Evolutionary conservation across 2,113 vertebrate genomes (phyloP).

Genomic region (Phylloscopus whistleri): DNA sequence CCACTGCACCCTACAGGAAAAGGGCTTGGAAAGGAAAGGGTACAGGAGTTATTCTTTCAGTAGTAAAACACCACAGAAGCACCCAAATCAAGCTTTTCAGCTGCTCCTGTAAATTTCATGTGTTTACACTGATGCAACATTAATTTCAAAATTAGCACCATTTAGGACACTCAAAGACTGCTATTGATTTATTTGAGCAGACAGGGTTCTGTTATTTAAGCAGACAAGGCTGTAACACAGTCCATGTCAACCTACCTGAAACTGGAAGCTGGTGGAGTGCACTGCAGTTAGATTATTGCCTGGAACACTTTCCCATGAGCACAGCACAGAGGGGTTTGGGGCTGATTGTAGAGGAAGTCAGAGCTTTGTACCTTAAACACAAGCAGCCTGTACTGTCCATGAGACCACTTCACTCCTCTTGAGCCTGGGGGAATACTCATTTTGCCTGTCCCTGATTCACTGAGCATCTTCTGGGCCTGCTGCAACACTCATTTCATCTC

Average conservation of each 20-base stretch:
- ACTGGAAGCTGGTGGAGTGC: not conserved
- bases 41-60: not conserved
- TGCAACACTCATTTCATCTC: not conserved
- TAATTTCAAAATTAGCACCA: not conserved
- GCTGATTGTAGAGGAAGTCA: not conserved
- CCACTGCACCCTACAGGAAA: not conserved
- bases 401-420: not conserved
- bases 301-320: not conserved
- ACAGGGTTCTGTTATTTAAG: not conserved
- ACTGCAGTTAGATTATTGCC: not conserved
- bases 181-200: not conserved
- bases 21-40: not conserved
- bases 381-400: not conserved
- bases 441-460: not conserved
- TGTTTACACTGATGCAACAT: not conserved
- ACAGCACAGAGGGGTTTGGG: not conserved
- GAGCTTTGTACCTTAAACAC: not conserved
- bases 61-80: not conserved
- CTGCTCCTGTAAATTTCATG: not conserved
- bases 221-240: not conserved
- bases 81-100: not conserved
- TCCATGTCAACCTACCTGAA: not conserved
- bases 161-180: not conserved
- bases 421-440: fast-evolving
- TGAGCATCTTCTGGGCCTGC: not conserved